These are phyloP conservation scores for Ariopsis seemanni DNA, from an alignment of 2,113 vertebrate genomes.

Conservation along the genomic window DNA sequence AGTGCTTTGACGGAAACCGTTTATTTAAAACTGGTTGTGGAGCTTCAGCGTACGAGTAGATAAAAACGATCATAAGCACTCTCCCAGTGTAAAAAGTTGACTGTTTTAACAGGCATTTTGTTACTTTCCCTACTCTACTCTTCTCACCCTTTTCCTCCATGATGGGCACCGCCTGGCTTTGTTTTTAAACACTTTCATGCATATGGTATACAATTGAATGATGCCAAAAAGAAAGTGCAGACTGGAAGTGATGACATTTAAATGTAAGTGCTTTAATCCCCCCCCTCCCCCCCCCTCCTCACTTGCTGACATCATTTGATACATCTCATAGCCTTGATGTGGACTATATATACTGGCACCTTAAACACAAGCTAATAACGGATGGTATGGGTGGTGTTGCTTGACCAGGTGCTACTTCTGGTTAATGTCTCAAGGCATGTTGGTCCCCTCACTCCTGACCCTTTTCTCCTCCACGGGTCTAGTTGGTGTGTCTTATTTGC, in stretches of 20 bases:
- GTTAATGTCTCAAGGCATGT: constrained; percentile 30
- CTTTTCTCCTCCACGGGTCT: constrained; percentile 26
- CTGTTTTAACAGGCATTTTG: constrained; percentile 10
- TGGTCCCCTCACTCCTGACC: constrained; percentile 35
- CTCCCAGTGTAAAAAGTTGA: constrained; percentile 13
- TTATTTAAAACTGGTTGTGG: constrained; percentile 58
- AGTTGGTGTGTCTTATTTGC: constrained; percentile 47
- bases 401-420: constrained; percentile 10
- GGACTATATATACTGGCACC: constrained; percentile 5
- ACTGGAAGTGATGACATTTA: constrained; percentile 14
- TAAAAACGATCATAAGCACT: constrained; percentile 38
- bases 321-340: constrained; percentile 3
- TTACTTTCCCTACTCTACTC: constrained; percentile 36
- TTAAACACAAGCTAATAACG: background rate
- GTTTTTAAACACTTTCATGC: background rate
- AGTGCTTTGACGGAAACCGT: constrained; percentile 53
- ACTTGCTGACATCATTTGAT: constrained; percentile 31
- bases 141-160: constrained; percentile 36
- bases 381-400: constrained; percentile 11
- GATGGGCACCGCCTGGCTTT: constrained; percentile 33
- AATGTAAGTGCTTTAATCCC: constrained; percentile 9
- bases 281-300: background rate
- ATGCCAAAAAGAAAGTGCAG: constrained; percentile 44
- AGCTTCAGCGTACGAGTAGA: constrained; percentile 53
- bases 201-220: constrained; percentile 29